Percentiles rank a stretch among this genome's conserved stretches.
Conservation (phyloP, 2,888 invertebrate species). For the Agrotis ipsilon region DNA sequence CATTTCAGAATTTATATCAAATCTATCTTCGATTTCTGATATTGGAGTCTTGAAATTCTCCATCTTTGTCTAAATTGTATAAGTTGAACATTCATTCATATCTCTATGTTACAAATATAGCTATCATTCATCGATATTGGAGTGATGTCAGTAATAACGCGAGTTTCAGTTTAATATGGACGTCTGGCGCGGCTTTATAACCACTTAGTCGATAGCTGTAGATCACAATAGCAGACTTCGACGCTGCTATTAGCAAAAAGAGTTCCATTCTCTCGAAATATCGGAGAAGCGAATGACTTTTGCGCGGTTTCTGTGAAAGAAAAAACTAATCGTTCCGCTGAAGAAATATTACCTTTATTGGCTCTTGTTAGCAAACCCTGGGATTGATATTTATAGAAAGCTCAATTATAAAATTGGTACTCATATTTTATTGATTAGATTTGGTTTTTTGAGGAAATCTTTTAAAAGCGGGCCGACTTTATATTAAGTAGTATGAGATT, state of each 20-base stretch:
- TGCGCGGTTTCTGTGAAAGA: background rate
- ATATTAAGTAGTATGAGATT: too few relatives aligned
- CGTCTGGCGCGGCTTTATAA: slow-evolving; percentile 64
- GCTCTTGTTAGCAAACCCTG: too few relatives aligned
- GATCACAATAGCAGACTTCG: slow-evolving; percentile 65
- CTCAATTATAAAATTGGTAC: background rate
- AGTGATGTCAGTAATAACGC: slow-evolving; percentile 66
- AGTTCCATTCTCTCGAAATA: slow-evolving; percentile 54
- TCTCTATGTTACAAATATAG: slow-evolving; percentile 69
- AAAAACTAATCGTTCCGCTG: background rate
- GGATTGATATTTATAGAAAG: background rate
- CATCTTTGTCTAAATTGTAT: slow-evolving; percentile 17
- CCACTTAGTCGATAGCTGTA: slow-evolving; percentile 60
- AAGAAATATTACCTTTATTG: slow-evolving; percentile 1
- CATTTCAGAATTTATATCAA: slow-evolving; percentile 16
- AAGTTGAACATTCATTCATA: slow-evolving; percentile 58
- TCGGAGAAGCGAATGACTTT: slow-evolving; percentile 45
- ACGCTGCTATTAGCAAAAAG: slow-evolving; percentile 50
- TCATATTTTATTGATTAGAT: too few relatives aligned
- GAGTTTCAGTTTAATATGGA: slow-evolving; percentile 74
- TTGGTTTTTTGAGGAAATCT: too few relatives aligned
- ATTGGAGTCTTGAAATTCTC: background rate
- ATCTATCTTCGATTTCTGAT: background rate
- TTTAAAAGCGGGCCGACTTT: too few relatives aligned
- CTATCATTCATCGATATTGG: slow-evolving; percentile 66